A percentile compares a stretch with the other conserved stretches of the same genome.
Evolutionary conservation across 30 jellyfish, hydroid and myxozoan genomes (phyloP).

Genomic region (Pseudorhiza aurosa): DNA sequence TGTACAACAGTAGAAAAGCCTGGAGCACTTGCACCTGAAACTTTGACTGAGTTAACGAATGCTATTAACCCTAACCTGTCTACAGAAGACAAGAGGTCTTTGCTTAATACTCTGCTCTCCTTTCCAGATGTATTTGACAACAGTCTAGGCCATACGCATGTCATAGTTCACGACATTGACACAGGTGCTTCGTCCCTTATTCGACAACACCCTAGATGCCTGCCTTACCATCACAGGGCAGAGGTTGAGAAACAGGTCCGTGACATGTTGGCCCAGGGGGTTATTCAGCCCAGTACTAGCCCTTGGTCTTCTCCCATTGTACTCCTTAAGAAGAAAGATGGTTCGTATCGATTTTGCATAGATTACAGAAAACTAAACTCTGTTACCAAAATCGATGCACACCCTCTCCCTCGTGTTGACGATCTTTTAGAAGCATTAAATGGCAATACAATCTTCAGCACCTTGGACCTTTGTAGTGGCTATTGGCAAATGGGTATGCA

Average conservation of each 20-base stretch:
- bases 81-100: neutral
- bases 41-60: neutral
- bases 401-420: constrained; percentile 48
- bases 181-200: constrained; percentile 21
- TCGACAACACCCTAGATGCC: constrained; percentile 1
- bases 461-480: constrained; percentile 31
- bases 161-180: neutral
- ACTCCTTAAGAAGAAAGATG: constrained; percentile 26
- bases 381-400: constrained; percentile 50
- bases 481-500: constrained; percentile 40
- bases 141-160: constrained; percentile 34
- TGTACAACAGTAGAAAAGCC: too few relatives aligned
- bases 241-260: neutral
- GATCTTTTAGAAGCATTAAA: constrained; percentile 18
- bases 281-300: constrained; percentile 59
- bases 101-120: neutral
- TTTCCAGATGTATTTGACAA: constrained; percentile 9
- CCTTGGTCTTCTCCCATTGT: constrained; percentile 52
- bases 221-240: neutral
- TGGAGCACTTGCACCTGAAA: too few relatives aligned
- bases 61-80: constrained; percentile 10
- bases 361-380: constrained; percentile 32
- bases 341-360: constrained; percentile 31
- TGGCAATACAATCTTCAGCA: constrained; percentile 8
- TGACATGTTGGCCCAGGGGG: constrained; percentile 42